Evolutionary conservation across 2,113 vertebrate genomes (phyloP).

Genomic region (Lagopus leucura): DNA sequence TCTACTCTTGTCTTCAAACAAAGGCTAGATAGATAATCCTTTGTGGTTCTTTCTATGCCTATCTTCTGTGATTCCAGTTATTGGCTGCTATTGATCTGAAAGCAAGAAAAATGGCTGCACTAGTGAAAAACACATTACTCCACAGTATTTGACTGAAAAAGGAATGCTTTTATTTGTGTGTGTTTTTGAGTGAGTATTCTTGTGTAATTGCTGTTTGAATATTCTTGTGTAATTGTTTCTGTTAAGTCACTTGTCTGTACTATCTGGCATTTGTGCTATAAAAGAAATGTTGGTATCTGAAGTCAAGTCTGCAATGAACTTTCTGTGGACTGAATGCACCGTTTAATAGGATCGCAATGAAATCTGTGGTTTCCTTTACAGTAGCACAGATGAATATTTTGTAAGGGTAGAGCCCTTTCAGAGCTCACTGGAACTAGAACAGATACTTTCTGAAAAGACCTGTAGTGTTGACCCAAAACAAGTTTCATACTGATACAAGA

Average conservation of each 20-base stretch:
- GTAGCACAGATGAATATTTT: background rate
- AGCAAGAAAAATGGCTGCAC: background rate
- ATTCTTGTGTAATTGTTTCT: background rate
- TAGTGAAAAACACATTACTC: background rate
- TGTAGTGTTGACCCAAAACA: background rate
- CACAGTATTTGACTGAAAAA: background rate
- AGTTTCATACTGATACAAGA: background rate
- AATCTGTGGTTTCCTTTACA: background rate
- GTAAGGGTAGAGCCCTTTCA: background rate
- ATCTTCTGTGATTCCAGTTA: background rate
- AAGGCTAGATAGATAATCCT: background rate
- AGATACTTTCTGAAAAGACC: background rate
- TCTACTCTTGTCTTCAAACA: background rate
- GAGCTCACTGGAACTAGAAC: background rate
- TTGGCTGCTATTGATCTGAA: background rate
- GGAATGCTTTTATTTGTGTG: background rate
- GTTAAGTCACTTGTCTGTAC: background rate
- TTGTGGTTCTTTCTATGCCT: background rate
- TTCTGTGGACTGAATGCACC: background rate
- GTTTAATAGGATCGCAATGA: background rate
- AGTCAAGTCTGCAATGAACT: background rate
- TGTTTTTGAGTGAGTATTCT: background rate
- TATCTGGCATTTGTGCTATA: background rate
- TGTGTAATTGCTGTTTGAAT: background rate
- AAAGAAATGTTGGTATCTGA: background rate